Conservation (phyloP, 2,888 invertebrate species). For the Diarsia mendica region DNA sequence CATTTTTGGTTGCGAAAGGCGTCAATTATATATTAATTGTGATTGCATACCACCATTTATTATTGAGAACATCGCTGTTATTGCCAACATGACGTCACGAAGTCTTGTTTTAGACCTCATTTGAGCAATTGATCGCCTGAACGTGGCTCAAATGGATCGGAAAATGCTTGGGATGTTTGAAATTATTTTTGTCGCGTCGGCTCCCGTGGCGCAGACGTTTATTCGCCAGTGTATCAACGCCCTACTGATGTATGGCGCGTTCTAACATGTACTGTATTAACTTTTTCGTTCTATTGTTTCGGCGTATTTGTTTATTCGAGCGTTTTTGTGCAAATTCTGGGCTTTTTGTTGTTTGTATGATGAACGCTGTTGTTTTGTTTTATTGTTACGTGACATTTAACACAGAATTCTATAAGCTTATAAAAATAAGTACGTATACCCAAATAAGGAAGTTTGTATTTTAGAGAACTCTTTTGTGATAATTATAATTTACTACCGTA, state of each 20-base stretch:
- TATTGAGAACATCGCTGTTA: conserved; percentile 45
- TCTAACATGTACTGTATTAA: conserved; percentile 81
- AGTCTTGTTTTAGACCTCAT: conserved; percentile 68
- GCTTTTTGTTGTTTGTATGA: conserved; percentile 49
- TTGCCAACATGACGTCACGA: conserved; percentile 48
- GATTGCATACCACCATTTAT: conserved; percentile 46
- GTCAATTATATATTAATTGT: conserved; percentile 58
- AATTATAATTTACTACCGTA: not conserved
- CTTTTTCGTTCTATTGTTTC: conserved; percentile 73
- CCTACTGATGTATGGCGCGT: conserved; percentile 80
- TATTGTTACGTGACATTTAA: conserved; percentile 37
- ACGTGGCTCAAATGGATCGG: conserved; percentile 79
- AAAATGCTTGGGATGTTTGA: conserved; percentile 80
- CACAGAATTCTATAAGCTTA: not conserved
- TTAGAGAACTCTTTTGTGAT: not conserved
- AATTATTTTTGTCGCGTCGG: conserved; percentile 84
- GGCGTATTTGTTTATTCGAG: conserved; percentile 60
- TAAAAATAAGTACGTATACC: not conserved
- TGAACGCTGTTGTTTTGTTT: conserved; percentile 42
- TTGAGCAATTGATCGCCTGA: conserved; percentile 71
- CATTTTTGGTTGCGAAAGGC: conserved; percentile 47
- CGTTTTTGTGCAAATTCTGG: conserved; percentile 53
- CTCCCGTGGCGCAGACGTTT: conserved; percentile 81
- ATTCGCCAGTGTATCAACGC: conserved; percentile 85
- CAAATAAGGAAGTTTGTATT: not conserved